Evolutionary conservation across 1,140 invertebrate species (phyloP), one percentile per base, ranked within the genome.

Genomic region (Drosophila serrata): DNA sequence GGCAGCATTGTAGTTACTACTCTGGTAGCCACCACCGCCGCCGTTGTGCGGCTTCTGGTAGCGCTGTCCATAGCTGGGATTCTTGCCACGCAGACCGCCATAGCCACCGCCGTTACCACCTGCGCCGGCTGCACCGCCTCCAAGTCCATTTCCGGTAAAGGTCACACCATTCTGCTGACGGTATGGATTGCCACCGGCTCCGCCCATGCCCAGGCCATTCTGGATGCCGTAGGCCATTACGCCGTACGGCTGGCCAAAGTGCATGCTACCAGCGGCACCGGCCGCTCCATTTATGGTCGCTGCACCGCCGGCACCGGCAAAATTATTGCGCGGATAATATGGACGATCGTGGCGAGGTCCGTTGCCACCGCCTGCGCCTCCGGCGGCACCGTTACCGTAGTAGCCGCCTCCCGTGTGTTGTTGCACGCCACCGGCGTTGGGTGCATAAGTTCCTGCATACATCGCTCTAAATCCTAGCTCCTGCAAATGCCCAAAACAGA

Each of bases 41-140:
- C 84, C 79, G 48, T 77, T 90, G 55, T 88, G 85, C 7, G 87
- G 91, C 51, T 92, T 92, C 42, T 92, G 88, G 49, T 90, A 86
- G 53, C 91, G 85, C 49, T 88, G 91, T 40, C 79, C 63, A 45
- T 90, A 92, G 17, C 73, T 92, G 13, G 91, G 87, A 75, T 88
- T 91, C 45, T 91, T 91, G 53, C 70, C 75, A 33, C 91, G 91
- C 11, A 70, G 84, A n/a, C 85, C 84, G 15, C 82, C 76, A 51
- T 91, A 90, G 45, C 74, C 91, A 19, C 75, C 56, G 45, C 62
- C 69, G 12, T 72, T 78, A 27, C 77, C 81, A 15, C 82, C 76
- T 19, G 65, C 56, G 4, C 61, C 64, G 37, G 79, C 68, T 11
- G 64, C 60, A n/a, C 65, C 68, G 24, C 82, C 84, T 51, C 84